Base-by-base conservation (phyloP, 2,113 vertebrate genomes). In the Sinocyclocheilus maitianheensis region DNA sequence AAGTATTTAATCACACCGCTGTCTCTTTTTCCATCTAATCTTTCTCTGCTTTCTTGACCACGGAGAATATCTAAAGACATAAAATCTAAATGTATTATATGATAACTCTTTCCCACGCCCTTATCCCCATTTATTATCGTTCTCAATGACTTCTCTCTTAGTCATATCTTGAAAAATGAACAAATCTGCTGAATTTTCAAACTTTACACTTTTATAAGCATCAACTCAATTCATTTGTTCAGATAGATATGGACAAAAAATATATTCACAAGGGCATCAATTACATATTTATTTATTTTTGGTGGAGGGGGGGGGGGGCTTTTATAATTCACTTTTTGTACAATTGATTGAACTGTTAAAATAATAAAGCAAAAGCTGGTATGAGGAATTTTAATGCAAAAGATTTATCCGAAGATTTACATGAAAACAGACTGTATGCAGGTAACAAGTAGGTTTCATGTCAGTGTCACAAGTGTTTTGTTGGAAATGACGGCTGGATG, bases 1-100 rank as follows among this genome's bases (percentile, higher is more conserved):
- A 78, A 81, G 22, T 48, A 67, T 81, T 82, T 71, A 82, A 71
- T 82, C 81, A 82, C 81, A 82, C n/a, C 16, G 20, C 62, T 18
- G 40, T 48, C 60, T 69, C 62, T 81, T 81, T 67, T 62, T 37
- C 58, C 78, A 53, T 80, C 10, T 37, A 46, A 80, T 62, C 65
- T 65, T 65, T 24, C 22, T 71, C 55, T 62, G 37, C 63, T 40
- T 78, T 62, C 5, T 69, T 48, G 26, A 37, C 82, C 51, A 12
- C 51, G 43, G 10, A 46, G 43, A 48, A 48, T 8, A 51, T 76
- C 72, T 55, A 55, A 55, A 55, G 46, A 14, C 40, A 51, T 48
- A 13, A 26, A 75, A 14, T 24, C 72, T 48, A 24, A 48, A 43
- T 46, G 14, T 24, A 76, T 75, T n/a, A 48, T 24, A 14, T 51